Percentiles rank a stretch among this genome's conserved stretches.
Conservation (phyloP, 2,888 invertebrate species). For the Fragum fragum region DNA sequence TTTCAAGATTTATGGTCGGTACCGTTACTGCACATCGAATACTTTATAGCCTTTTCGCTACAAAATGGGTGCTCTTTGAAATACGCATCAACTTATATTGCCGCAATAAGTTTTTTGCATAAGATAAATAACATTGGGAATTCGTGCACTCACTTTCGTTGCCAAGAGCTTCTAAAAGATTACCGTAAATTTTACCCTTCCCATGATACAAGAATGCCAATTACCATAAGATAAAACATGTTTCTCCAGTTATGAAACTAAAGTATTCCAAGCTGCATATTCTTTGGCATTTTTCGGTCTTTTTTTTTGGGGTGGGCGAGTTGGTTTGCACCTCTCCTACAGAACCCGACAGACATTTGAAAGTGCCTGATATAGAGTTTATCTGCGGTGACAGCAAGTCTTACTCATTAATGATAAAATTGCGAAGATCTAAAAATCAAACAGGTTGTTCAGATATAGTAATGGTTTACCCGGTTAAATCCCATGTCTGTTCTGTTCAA, state of each 20-base stretch:
- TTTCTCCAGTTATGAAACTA: neutral
- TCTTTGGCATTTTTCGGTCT: slow-evolving; percentile 28
- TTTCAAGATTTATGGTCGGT: slow-evolving; percentile 16
- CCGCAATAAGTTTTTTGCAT: slow-evolving; percentile 29
- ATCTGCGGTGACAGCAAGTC: neutral
- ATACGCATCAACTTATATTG: slow-evolving; percentile 14
- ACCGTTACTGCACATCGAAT: neutral
- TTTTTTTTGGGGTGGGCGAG: slow-evolving; percentile 26
- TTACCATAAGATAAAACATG: slow-evolving; percentile 6
- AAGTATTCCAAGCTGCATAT: slow-evolving; percentile 21
- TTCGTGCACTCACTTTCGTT: neutral
- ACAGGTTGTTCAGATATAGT: neutral
- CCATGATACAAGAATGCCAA: slow-evolving; percentile 20
- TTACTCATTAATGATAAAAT: neutral
- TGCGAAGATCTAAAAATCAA: slow-evolving; percentile 32
- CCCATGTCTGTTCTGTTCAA: neutral
- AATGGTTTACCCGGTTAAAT: neutral
- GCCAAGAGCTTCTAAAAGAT: slow-evolving; percentile 18
- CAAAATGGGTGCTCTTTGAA: neutral
- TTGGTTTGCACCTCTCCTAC: slow-evolving; percentile 4
- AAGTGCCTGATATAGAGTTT: neutral
- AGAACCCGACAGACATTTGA: neutral
- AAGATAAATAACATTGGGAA: neutral
- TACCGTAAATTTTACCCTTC: neutral
- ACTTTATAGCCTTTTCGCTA: neutral